A percentile compares a stretch with the other conserved stretches of the same genome.
phyloP scores from a whole-genome alignment of 2,888 invertebrate species.

The Notodonta ziczac region DNA sequence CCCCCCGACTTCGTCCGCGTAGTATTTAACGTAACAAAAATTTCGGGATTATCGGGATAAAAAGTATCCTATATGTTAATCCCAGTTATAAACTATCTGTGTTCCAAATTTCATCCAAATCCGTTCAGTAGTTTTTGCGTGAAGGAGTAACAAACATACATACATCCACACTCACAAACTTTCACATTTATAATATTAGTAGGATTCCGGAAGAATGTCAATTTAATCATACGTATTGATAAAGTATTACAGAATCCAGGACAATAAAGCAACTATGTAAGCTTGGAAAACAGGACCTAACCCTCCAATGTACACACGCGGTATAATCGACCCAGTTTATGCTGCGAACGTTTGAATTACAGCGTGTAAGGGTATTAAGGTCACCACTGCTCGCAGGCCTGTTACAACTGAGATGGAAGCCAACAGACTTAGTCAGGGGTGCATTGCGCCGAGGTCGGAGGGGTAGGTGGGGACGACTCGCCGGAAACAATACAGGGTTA shows the following conservation, averaged over 20 bases:
- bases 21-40: too few relatives aligned
- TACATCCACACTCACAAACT: too few relatives aligned
- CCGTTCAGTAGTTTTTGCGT: too few relatives aligned
- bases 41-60: too few relatives aligned
- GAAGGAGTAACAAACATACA: too few relatives aligned
- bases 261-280: neutral
- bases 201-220: too few relatives aligned
- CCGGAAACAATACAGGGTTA: neutral
- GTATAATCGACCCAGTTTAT: conserved; percentile 23
- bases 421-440: conserved; percentile 16
- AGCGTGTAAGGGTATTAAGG: conserved; percentile 26
- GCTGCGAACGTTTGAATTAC: conserved; percentile 22
- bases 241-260: neutral
- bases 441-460: neutral
- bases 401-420: conserved; percentile 14
- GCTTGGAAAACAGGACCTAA: neutral
- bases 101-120: too few relatives aligned
- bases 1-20: too few relatives aligned
- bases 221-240: too few relatives aligned
- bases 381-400: conserved; percentile 19
- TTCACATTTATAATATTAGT: too few relatives aligned
- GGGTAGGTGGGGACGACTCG: neutral
- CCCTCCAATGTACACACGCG: conserved; percentile 3
- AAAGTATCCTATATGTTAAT: too few relatives aligned
- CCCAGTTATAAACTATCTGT: too few relatives aligned